Conservation (phyloP, 2,797 vertebrate species). For the Hydrophis major region DNA sequence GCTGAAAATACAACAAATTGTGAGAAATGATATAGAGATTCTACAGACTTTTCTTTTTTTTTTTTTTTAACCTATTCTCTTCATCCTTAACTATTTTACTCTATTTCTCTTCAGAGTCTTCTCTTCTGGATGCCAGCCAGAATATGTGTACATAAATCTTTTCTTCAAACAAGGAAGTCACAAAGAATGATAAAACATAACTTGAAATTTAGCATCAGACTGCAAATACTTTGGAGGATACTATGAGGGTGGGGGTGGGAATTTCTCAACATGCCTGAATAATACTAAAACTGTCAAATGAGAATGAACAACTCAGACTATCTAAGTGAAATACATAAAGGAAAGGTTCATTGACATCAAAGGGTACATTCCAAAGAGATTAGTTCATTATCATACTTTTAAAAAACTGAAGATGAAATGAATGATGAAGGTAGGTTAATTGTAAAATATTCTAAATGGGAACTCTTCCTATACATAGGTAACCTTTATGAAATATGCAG, state of each 20-base stretch:
- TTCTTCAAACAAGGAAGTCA: neutral
- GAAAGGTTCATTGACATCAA: neutral
- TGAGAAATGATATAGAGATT: neutral
- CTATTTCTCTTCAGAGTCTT: neutral
- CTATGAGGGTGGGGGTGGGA: neutral
- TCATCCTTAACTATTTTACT: neutral
- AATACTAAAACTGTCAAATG: neutral
- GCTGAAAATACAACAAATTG: neutral
- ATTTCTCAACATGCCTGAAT: neutral
- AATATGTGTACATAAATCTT: neutral
- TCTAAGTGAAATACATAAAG: neutral
- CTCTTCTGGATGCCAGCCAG: neutral
- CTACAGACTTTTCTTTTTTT: neutral
- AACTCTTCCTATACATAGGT: neutral
- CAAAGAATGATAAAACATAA: neutral
- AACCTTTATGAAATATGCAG: neutral
- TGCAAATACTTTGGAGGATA: neutral
- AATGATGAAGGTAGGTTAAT: neutral
- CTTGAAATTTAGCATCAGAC: neutral
- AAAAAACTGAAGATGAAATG: neutral
- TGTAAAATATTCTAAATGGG: neutral
- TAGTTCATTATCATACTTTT: neutral
- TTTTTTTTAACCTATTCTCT: neutral
- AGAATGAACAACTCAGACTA: neutral
- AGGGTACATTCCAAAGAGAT: neutral